Base-by-base conservation (phyloP, 1,140 invertebrate genomes). In the Belonocnema kinseyi region DNA sequence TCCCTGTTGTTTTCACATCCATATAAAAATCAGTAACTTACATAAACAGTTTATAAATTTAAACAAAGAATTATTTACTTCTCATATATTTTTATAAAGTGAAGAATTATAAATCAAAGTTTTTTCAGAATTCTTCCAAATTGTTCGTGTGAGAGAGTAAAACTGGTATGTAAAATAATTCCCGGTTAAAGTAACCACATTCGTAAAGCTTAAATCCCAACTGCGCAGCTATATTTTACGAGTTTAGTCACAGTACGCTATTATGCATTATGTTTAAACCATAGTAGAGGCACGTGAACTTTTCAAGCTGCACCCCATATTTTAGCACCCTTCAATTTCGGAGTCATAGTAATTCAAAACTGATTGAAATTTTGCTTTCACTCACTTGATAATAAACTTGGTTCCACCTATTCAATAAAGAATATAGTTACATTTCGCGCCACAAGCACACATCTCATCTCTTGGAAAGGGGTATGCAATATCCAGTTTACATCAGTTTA, bases 181-280 rank as follows among this genome's bases (percentile, higher is more conserved):
- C 66, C 70, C 58, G 19, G 17, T 50, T 73, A 75, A 61, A 61
- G 77, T 51, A 75, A 33, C 58, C 52, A 74, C 54, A 61, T 61
- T 74, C 73, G 61, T 54, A 52, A 33, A 26, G 71, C 72, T 52
- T 40, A 61, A 75, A 73, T 79, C 75, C 71, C 70, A 61, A 74
- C 17, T 61, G 58, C 14, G 46, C 50, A 71, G 76, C 72, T 76
- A 75, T 77, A 74, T 80, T 77, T 77, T 74, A 80, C 54, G 70
- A 56, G 74, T 72, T 80, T 80, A 80, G 73, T 50, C 51, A 51
- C 70, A 72, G 40, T 46, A 8, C 40, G 7, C 40, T 46, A 46
- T 46, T 46, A 46, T 46, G 10, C 40, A 11, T 46, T 46, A 46
- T 11, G 40, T 46, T 46, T 46, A 46, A 46, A 46, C 40, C 40